phyloP scores from a whole-genome alignment of 2,888 invertebrate species.

The Cantharis rufa region DNA sequence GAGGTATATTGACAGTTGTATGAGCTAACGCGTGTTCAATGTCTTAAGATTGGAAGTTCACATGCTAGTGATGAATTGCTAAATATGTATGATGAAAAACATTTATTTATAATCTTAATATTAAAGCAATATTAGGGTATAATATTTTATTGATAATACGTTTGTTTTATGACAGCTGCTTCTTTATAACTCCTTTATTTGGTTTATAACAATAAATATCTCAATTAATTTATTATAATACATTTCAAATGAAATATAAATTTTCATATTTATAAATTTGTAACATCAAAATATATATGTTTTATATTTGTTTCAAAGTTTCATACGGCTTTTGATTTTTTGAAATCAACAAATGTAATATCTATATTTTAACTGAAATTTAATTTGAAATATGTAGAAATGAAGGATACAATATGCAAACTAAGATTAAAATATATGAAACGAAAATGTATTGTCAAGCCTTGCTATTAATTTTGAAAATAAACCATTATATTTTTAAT shows the following conservation, averaged over 20 bases:
- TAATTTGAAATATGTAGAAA: too few relatives aligned
- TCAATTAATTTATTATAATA: background rate
- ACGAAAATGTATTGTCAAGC: too few relatives aligned
- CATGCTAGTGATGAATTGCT: background rate
- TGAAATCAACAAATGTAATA: too few relatives aligned
- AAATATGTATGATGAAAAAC: background rate
- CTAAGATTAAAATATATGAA: too few relatives aligned
- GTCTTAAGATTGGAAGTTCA: constrained; percentile 35
- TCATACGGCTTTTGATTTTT: too few relatives aligned
- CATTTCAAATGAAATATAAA: too few relatives aligned
- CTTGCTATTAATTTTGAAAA: background rate
- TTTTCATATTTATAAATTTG: too few relatives aligned
- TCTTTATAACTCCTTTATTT: background rate
- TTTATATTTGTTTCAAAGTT: too few relatives aligned
- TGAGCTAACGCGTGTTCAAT: constrained; percentile 48
- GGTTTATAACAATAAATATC: background rate
- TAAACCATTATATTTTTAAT: background rate
- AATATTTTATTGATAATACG: background rate
- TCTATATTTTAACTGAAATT: too few relatives aligned
- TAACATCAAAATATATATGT: too few relatives aligned
- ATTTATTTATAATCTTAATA: background rate
- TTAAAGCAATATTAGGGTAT: background rate
- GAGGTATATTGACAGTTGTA: constrained; percentile 55
- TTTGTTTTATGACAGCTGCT: background rate
- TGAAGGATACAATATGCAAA: too few relatives aligned